Evolutionary conservation across 1,140 invertebrate species (phyloP), one percentile per base, ranked within the genome.

Genomic region (Pogonomyrmex barbatus): DNA sequence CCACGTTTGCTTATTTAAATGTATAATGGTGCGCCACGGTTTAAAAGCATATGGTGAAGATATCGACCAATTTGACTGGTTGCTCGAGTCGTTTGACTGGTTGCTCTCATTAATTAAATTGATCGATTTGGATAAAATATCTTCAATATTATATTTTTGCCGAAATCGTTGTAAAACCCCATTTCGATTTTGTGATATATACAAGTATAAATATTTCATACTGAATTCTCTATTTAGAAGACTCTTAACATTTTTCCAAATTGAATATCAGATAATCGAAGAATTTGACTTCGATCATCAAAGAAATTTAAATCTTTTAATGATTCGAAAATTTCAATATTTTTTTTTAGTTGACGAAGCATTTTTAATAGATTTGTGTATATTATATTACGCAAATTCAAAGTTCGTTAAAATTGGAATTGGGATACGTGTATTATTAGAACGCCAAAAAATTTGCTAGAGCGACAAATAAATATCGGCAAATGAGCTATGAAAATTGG

Each of bases 181-280:
- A 24, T 70, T 45, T 30, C 67, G 50, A 30, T 68, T 68, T 68
- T 63, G 33, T 6, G 45, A 68, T 9, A 68, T 0, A 68, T 68
- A 68, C 33, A 70, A 70, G 30, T 70, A 50, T 70, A 70, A 50
- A 50, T 71, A 71, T 71, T 71, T 71, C 4, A 30, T 14, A 36
- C 2, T n/a, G 4, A 71, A 14, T 10, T 71, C n/a, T 52, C 8
- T 10, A 14, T 71, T 71, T 6, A 71, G 39, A n/a, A 52, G 8
- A 8, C 2, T 71, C n/a, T 71, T 17, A 10, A 50, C 50, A 4
- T 71, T 2, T 9, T 71, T 71, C 68, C 68, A 71, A 54, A 71
- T 39, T 36, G 68, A 3, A 39, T 71, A n/a, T n/a, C 14, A 10
- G 50, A 71, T 56, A 54, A 56, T 36, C 24, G 1, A 33, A 54